Conservation (phyloP, 2,113 vertebrate species). For the Lampris incognitus region DNA sequence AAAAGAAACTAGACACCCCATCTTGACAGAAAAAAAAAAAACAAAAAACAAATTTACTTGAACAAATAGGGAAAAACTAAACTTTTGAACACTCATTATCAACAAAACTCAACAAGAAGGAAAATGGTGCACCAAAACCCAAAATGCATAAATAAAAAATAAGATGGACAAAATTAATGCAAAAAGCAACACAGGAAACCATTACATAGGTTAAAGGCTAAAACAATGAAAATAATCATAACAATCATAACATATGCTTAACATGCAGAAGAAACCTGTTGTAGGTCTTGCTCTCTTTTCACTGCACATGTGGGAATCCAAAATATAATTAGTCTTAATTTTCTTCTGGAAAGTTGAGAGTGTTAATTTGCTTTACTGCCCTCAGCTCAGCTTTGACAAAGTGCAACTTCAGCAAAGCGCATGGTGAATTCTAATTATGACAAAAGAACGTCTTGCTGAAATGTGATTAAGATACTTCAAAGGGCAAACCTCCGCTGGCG, state of each 20-base stretch:
- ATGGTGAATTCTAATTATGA: slow-evolving; percentile 58
- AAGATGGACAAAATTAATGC: neutral
- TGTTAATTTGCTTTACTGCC: slow-evolving; percentile 50
- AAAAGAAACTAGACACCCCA: no score
- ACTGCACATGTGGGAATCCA: slow-evolving; percentile 20
- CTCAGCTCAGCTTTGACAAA: slow-evolving; percentile 57
- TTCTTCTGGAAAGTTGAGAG: slow-evolving; percentile 20
- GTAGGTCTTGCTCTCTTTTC: slow-evolving; percentile 30
- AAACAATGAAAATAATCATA: slow-evolving; percentile 16
- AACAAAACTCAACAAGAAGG: neutral
- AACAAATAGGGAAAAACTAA: no score
- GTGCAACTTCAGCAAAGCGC: slow-evolving; percentile 50
- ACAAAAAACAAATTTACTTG: no score
- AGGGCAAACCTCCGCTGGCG: slow-evolving; percentile 38
- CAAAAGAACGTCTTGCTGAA: slow-evolving; percentile 18
- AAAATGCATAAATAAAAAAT: neutral
- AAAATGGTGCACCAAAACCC: neutral
- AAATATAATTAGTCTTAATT: slow-evolving; percentile 39
- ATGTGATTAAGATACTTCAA: slow-evolving; percentile 50
- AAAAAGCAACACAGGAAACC: neutral
- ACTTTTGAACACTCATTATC: no score
- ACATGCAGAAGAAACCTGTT: neutral
- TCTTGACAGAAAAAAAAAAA: no score
- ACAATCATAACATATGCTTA: no score
- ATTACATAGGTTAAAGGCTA: neutral